A percentile compares a stretch with the other conserved stretches of the same genome.
These are phyloP conservation scores for Napeogenes sylphis DNA, from an alignment of 2,888 invertebrate genomes.

Conservation along the genomic window DNA sequence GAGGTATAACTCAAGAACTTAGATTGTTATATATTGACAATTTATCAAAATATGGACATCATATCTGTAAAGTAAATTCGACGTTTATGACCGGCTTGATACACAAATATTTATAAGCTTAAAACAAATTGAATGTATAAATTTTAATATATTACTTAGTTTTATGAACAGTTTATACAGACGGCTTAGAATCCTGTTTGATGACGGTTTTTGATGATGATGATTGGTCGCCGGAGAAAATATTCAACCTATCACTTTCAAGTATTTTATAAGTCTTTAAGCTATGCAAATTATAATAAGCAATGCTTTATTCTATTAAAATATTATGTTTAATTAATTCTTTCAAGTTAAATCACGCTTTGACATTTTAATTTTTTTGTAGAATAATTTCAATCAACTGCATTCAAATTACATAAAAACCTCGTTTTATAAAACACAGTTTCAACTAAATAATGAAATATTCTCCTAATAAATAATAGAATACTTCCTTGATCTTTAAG, in stretches of 20 bases:
- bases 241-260: conserved; percentile 53
- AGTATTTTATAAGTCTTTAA: conserved; percentile 37
- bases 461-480: conserved; percentile 18
- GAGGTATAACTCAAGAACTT: conserved; percentile 17
- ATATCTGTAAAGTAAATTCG: conserved; percentile 44
- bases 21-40: conserved; percentile 15
- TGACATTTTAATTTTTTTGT: conserved; percentile 22
- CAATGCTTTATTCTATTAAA: too few species aligned
- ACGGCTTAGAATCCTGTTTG: conserved; percentile 58
- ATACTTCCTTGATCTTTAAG: conserved; percentile 61
- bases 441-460: too few species aligned
- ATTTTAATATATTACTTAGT: conserved; percentile 53
- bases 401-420: too few species aligned
- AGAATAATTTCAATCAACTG: too few species aligned
- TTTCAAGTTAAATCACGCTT: background rate
- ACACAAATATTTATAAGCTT: conserved; percentile 63
- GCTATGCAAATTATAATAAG: conserved; percentile 36
- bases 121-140: conserved; percentile 66
- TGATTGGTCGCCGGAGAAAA: conserved; percentile 57
- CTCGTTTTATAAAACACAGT: too few species aligned
- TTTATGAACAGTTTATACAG: conserved; percentile 38
- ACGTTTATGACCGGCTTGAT: conserved; percentile 55
- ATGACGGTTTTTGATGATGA: conserved; percentile 37
- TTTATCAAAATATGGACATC: conserved; percentile 24
- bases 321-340: background rate